phyloP scores from a whole-genome alignment of 2,797 vertebrate genomes.

The Dicrostonyx torquatus region DNA sequence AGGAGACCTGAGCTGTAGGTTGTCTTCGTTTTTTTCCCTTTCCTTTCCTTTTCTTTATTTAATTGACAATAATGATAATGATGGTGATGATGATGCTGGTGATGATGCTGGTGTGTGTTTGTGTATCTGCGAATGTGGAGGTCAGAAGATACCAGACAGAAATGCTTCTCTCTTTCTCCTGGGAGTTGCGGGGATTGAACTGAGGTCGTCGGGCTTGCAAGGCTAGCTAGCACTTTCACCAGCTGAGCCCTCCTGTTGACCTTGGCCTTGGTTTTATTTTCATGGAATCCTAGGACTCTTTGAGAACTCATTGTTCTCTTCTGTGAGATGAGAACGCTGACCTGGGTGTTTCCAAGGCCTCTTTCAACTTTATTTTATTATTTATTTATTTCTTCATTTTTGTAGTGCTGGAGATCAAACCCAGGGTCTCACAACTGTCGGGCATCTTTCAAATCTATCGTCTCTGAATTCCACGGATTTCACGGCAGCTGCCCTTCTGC shows the following conservation, averaged over 20 bases:
- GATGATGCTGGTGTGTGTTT: not conserved
- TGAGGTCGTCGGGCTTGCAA: not conserved
- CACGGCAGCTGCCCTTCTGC: not conserved
- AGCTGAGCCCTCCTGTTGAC: not conserved
- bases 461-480: not conserved
- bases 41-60: not conserved
- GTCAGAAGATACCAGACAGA: not conserved
- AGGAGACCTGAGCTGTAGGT: not conserved
- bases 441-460: not conserved
- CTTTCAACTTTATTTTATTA: not conserved
- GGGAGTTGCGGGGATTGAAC: not conserved
- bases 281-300: slow-evolving; percentile 18
- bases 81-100: not conserved
- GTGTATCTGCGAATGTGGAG: not conserved
- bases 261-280: slow-evolving; percentile 24
- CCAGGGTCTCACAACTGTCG: not conserved
- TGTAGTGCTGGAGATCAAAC: not conserved
- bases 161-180: not conserved
- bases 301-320: not conserved
- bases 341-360: not conserved
- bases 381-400: not conserved
- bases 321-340: not conserved
- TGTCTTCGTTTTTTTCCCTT: not conserved
- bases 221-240: not conserved
- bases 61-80: not conserved